Evolutionary conservation across 2,113 vertebrate species (phyloP).

Genomic region (Genyomyrus donnyi): DNA sequence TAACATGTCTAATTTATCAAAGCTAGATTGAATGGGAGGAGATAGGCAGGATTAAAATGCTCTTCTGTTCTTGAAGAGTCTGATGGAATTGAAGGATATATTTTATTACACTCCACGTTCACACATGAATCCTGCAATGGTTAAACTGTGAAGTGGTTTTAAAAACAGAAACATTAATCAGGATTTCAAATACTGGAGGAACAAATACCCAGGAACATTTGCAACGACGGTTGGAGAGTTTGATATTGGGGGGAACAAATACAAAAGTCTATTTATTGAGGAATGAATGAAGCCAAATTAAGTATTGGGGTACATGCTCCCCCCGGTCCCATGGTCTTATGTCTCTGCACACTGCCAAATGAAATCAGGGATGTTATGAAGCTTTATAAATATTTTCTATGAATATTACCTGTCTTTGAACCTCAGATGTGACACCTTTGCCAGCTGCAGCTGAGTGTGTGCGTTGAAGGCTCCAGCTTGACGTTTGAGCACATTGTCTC

Average conservation of each 20-base stretch:
- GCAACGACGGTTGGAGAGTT: background rate
- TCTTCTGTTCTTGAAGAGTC: background rate
- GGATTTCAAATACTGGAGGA: background rate
- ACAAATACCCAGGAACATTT: background rate
- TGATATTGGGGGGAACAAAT: background rate
- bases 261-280: background rate
- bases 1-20: conserved; percentile 18
- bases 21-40: background rate
- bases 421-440: background rate
- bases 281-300: background rate
- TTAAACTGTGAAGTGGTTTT: background rate
- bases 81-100: background rate
- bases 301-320: background rate
- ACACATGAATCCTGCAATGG: background rate
- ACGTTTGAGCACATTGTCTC: background rate
- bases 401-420: background rate
- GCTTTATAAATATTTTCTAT: background rate
- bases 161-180: background rate
- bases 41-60: conserved; percentile 10
- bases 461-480: background rate
- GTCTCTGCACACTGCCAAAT: background rate
- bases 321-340: background rate
- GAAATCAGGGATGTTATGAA: background rate
- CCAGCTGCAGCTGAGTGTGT: background rate
- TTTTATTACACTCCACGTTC: background rate